Percentiles rank a stretch among this genome's conserved stretches.
These are phyloP conservation scores for Pogona vitticeps DNA, from an alignment of 2,113 vertebrate species.

Conservation along the genomic window DNA sequence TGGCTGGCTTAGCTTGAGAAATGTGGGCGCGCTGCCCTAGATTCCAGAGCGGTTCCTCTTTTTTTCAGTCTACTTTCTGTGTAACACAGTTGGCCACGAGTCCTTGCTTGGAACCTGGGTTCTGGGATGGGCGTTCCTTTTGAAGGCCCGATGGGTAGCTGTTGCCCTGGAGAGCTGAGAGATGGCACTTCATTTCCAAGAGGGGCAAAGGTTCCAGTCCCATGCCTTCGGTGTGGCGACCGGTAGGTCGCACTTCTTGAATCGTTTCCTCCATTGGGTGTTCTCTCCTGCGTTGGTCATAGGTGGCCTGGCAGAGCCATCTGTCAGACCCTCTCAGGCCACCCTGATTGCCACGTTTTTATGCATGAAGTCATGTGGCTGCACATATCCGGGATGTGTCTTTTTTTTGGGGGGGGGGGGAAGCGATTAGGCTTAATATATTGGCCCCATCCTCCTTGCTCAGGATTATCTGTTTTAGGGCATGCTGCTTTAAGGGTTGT, in stretches of 20 bases:
- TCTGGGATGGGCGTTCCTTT: neutral
- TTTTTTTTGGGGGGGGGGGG: neutral
- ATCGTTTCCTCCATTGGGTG: neutral
- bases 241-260: fast-evolving
- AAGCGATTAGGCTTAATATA: neutral
- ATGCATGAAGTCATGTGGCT: fast-evolving
- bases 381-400: fast-evolving
- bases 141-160: neutral
- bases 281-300: neutral
- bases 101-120: neutral
- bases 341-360: too few relatives aligned
- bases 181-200: too few relatives aligned
- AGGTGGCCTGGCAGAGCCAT: neutral
- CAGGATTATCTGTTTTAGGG: conserved; percentile 51
- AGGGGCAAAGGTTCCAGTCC: too few relatives aligned
- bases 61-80: neutral
- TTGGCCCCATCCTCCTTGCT: conserved; percentile 33
- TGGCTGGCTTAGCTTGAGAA: too few relatives aligned
- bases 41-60: neutral
- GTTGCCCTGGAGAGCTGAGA: neutral
- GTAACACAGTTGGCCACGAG: neutral
- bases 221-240: too few relatives aligned
- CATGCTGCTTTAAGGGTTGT: conserved; percentile 59
- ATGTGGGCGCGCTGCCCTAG: neutral
- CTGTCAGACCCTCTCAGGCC: neutral